Evolutionary conservation across 2,888 invertebrate species (phyloP).

Genomic region (Apodemia hepburni): DNA sequence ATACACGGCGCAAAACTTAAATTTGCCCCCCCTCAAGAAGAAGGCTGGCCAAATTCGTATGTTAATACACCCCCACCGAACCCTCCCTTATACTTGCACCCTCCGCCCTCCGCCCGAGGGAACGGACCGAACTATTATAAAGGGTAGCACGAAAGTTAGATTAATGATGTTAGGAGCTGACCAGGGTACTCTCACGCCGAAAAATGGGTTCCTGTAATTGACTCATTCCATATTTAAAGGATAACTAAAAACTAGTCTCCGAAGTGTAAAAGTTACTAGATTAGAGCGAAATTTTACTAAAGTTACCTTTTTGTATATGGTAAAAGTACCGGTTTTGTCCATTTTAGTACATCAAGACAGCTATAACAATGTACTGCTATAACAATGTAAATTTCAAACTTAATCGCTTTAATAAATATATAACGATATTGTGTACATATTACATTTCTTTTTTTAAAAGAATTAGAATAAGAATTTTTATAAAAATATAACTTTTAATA

Average conservation of each 20-base stretch:
- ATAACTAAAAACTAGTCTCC: neutral
- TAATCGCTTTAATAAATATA: no score
- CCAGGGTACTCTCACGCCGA: slow-evolving; percentile 49
- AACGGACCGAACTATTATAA: slow-evolving; percentile 78
- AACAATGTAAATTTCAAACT: no score
- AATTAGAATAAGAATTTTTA: no score
- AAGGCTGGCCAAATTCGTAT: slow-evolving; percentile 77
- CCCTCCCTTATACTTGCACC: slow-evolving; percentile 40
- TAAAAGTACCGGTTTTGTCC: no score
- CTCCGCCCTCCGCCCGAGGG: slow-evolving; percentile 52
- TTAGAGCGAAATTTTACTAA: no score
- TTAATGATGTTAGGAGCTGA: slow-evolving; percentile 81
- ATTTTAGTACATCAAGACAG: no score
- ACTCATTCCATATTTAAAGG: slow-evolving; percentile 8
- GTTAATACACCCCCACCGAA: slow-evolving; percentile 60
- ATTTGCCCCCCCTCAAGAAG: slow-evolving; percentile 70
- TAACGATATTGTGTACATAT: no score
- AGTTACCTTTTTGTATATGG: no score
- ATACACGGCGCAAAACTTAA: slow-evolving; percentile 76
- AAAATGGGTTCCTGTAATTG: slow-evolving; percentile 4
- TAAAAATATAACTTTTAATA: no score
- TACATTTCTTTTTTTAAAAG: no score
- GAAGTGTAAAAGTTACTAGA: neutral
- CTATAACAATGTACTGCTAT: no score
- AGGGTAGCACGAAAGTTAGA: slow-evolving; percentile 81